Evolutionary conservation across 2,888 invertebrate genomes (phyloP), one percentile per base, ranked within the genome.

Genomic region (Vannuccia rotundouncinata): DNA sequence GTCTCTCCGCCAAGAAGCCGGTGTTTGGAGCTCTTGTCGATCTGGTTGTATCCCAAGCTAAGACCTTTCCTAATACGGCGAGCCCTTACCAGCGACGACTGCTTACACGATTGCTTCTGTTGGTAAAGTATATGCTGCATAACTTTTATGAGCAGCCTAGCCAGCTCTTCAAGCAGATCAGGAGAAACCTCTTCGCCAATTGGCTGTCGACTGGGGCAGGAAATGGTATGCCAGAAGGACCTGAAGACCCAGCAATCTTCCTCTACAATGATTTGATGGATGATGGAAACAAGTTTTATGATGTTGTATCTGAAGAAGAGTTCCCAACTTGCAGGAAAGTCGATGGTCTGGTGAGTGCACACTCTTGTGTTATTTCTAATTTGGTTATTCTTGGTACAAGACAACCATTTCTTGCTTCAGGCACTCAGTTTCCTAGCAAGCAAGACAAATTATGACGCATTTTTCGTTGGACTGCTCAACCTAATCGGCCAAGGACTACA

Each of bases 111-210:
- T 89, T 97, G 78, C 89, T 96, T 84, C 90, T 96, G 31, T 90
- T 97, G 25, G 91, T 97, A 82, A 97, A 97, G 86, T 97, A 97
- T 86, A 91, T 97, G 83, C 94, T 97, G 92, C 93, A 94, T 86
- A 94, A 95, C 89, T 90, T 97, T 59, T 97, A 97, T 85, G 95
- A 95, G 86, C 94, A 95, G 0, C 95, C 95, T 0, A 91, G 93
- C 27, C 91, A 91, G 25, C 89, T 95, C 79, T 89, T 95, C 60
- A 94, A 94, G 87, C 95, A 95, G 91, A 94, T 94, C 27, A 17
- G 76, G n/a, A 22, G 74, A 0, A 31, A n/a, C 13, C 30, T 28
- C 31, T 76, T 76, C 17, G n/a, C 29, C 17, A 45, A 45, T 17
- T 45, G 45, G 45, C 17, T 45, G 10, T 45, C 45, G 5, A 10